Evolutionary conservation across 1,140 invertebrate species (phyloP).

Genomic region (Caenorhabditis brenneri): DNA sequence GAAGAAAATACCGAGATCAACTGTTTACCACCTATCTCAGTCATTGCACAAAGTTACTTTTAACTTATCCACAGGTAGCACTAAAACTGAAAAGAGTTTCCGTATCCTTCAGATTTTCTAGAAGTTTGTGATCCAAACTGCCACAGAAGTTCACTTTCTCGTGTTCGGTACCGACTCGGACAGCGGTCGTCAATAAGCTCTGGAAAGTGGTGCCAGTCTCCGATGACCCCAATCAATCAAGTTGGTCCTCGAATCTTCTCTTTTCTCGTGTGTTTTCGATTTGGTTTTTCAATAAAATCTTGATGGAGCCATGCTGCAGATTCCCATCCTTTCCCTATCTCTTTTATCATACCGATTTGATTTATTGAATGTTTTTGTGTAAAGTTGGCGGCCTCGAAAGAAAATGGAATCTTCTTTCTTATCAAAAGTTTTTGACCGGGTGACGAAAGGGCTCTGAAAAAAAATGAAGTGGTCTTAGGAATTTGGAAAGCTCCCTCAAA

Average conservation of each 20-base stretch:
- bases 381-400: neutral
- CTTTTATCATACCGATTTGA: neutral
- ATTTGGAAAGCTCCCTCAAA: too few species aligned
- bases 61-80: neutral
- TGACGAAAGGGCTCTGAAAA: too few species aligned
- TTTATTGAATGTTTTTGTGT: constrained; percentile 3
- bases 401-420: neutral
- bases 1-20: constrained; percentile 31
- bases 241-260: neutral
- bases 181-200: neutral
- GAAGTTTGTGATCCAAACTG: constrained; percentile 31
- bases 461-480: too few species aligned
- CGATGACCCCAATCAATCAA: constrained; percentile 34
- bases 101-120: neutral
- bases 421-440: neutral
- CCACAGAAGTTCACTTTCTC: constrained; percentile 9
- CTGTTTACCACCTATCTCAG: neutral
- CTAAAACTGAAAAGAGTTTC: neutral
- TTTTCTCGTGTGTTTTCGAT: neutral
- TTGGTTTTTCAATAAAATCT: neutral
- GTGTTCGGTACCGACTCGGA: constrained; percentile 5
- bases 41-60: neutral
- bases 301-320: too few species aligned
- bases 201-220: neutral
- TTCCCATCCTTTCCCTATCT: neutral